Evolutionary conservation across 2,888 invertebrate species (phyloP), one percentile per base, ranked within the genome.

Genomic region (Seira ritae): DNA sequence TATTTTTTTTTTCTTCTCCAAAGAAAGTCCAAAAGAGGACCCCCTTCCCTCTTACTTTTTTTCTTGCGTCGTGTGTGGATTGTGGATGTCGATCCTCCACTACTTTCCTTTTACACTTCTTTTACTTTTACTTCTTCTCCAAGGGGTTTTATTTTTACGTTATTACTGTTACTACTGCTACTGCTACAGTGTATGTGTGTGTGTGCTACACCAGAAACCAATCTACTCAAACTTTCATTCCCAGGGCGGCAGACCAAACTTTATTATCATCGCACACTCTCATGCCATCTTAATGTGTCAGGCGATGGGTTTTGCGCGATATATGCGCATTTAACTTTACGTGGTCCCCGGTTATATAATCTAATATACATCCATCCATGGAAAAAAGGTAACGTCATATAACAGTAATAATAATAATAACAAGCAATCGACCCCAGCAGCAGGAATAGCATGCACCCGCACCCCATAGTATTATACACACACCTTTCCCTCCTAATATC

Each of bases 191-290:
- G n/a, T n/a, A n/a, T n/a, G n/a, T n/a, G n/a, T n/a, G n/a, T n/a
- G n/a, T n/a, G 68, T 73, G 74, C 37, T 81, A 70, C 72, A 80
- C 68, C 65, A 80, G 80, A 80, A 84, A 84, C 84, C 84, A 84
- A 84, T 84, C 84, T 84, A 84, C 84, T 84, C 79, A 79, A 84
- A 84, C 60, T 84, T 84, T 71, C 84, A 84, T 80, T 84, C 84
- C 84, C 84, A 80, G 79, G 84, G 84, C 84, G 84, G 84, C 84
- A 79, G 79, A 84, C 79, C 84, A 75, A 84, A 84, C 84, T 84
- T 84, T 84, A 84, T 80, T 79, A 84, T 80, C 84, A 84, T 84
- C 75, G 79, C 79, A 80, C 67, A 79, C 74, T 83, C 83, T 83
- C 84, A 84, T 84, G 79, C 75, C 75, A 73, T 83, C 71, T 66